Evolutionary conservation across 2,113 vertebrate genomes (phyloP).

Genomic region (Sciurus niger): DNA sequence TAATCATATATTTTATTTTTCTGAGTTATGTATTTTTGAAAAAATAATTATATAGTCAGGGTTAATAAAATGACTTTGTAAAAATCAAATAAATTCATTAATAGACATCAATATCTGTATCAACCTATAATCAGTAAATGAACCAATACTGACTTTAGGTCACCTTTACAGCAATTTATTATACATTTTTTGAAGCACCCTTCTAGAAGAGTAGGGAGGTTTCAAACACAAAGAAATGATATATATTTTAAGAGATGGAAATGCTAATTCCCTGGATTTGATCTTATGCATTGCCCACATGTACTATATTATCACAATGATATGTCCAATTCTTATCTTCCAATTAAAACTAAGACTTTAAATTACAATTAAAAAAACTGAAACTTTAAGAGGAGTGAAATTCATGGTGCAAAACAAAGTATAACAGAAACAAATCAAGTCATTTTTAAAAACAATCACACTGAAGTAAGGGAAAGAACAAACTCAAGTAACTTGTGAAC

Average conservation of each 20-base stretch:
- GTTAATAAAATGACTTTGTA: too few species aligned
- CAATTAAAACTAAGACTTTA: not conserved
- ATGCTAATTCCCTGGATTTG: not conserved
- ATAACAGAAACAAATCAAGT: not conserved
- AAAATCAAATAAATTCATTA: too few species aligned
- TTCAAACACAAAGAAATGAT: not conserved
- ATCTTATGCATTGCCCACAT: not conserved
- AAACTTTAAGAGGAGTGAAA: not conserved
- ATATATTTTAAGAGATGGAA: not conserved
- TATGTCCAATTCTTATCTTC: not conserved
- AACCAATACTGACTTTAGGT: too few species aligned
- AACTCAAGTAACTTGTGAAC: not conserved
- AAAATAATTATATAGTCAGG: too few species aligned
- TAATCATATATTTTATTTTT: not conserved
- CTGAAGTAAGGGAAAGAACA: not conserved
- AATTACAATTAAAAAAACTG: slow-evolving; percentile 21
- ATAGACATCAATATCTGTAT: too few species aligned
- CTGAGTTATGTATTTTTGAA: too few species aligned
- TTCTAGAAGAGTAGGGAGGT: not conserved
- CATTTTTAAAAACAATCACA: not conserved
- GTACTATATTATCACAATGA: not conserved
- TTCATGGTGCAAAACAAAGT: not conserved
- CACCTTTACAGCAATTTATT: not conserved
- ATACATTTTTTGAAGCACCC: not conserved
- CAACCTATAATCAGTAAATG: too few species aligned